A percentile compares a stretch with the other conserved stretches of the same genome.
Evolutionary conservation across 1,140 invertebrate genomes (phyloP).

Genomic region (Drosophila willistoni): DNA sequence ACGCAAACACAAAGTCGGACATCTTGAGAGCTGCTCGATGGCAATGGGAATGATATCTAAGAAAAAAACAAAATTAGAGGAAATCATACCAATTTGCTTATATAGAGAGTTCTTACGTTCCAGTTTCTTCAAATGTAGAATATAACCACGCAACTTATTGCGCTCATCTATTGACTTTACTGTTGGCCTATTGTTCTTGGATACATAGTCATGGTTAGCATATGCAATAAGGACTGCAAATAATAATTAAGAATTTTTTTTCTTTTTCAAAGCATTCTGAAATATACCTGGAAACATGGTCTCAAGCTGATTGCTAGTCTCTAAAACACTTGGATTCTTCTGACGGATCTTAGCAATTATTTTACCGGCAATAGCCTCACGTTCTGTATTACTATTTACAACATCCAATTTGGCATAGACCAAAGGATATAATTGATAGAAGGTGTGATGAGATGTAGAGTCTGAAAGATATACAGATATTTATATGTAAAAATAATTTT

Average conservation of each 20-base stretch:
- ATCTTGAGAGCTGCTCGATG: slow-evolving; percentile 94
- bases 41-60: slow-evolving; percentile 98
- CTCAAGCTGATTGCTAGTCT: slow-evolving; percentile 61
- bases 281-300: slow-evolving; percentile 61
- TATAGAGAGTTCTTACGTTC: slow-evolving; percentile 88
- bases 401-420: slow-evolving; percentile 88
- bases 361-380: slow-evolving; percentile 49
- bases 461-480: too few relatives aligned
- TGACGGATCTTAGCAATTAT: slow-evolving; percentile 65
- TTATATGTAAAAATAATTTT: too few relatives aligned
- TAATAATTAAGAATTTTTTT: slow-evolving; percentile 12
- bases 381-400: slow-evolving; percentile 56
- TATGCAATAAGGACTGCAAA: slow-evolving; percentile 85
- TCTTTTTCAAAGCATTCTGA: neutral
- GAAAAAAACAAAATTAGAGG: slow-evolving; percentile 51
- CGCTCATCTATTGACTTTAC: neutral
- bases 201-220: slow-evolving; percentile 84
- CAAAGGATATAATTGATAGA: slow-evolving; percentile 83
- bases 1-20: slow-evolving; percentile 95
- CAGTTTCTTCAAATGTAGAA: slow-evolving; percentile 73
- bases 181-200: slow-evolving; percentile 46
- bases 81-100: neutral
- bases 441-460: slow-evolving; percentile 93
- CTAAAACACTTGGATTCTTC: slow-evolving; percentile 36
- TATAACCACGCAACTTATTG: slow-evolving; percentile 45